Evolutionary conservation across 2,797 vertebrate genomes (phyloP).

Genomic region (Intellagama lesueurii): DNA sequence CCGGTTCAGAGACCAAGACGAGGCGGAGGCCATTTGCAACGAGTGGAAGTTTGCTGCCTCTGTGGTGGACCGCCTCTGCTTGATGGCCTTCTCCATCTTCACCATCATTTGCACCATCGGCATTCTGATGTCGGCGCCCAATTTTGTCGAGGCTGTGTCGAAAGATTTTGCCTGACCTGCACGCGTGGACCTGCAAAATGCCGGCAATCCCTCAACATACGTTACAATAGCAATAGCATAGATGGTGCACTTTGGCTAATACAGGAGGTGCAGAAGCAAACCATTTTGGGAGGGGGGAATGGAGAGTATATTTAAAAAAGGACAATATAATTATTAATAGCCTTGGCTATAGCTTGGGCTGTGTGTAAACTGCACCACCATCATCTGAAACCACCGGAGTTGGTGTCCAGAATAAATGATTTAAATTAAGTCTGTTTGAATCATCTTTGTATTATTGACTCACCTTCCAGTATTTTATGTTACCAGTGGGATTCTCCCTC

Average conservation of each 20-base stretch:
- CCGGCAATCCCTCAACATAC: conserved; percentile 47
- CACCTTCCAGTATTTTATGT: not conserved
- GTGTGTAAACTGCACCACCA: not conserved
- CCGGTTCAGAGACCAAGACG: conserved; percentile 89
- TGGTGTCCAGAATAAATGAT: conserved; percentile 40
- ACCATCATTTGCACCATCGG: conserved; percentile 94
- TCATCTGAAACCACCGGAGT: not conserved
- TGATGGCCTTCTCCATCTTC: conserved; percentile 94
- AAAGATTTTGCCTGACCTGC: conserved; percentile 84
- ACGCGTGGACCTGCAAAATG: conserved; percentile 9
- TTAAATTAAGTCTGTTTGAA: conserved; percentile 18
- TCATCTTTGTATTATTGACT: conserved; percentile 13
- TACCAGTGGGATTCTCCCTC: not conserved
- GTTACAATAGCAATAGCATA: conserved; percentile 65
- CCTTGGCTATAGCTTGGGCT: not conserved
- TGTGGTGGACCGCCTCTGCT: conserved; percentile 94
- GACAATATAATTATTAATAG: not conserved
- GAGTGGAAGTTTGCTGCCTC: conserved; percentile 97
- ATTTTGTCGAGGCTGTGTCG: conserved; percentile 93
- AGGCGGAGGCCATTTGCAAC: conserved; percentile 84
- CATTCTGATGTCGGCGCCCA: conserved; percentile 95
- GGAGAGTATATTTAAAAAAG: not conserved
- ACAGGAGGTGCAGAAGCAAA: conserved; percentile 11
- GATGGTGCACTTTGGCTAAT: conserved; percentile 12
- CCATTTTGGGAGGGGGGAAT: not conserved